Evolutionary conservation across 2,888 invertebrate species (phyloP), one percentile per base, ranked within the genome.

Genomic region (Leucozona laternaria): DNA sequence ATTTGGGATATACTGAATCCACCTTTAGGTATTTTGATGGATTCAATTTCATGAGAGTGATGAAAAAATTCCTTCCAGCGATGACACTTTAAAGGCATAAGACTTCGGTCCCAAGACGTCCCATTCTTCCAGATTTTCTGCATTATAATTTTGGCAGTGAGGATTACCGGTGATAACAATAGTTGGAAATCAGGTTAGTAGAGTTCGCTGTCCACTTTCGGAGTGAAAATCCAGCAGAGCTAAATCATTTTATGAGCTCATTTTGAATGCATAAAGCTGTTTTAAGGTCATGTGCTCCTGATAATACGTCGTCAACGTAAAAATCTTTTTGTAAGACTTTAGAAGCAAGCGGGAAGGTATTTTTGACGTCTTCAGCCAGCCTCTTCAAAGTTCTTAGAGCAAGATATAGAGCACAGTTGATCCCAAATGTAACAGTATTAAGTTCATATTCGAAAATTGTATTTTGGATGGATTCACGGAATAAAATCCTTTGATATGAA

Each of bases 221-320:
- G 7, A 71, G 50, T 7, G 50, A 3, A 22, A 72, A 79, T 8
- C 66, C 57, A 4, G 57, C 55, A n/a, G 64, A 57, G 3, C 20
- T 11, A 11, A 81, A 57, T 0, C 79, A 79, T 8, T n/a, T 11
- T 11, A 58, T 73, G 7, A 88, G 15, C 34, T 80, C 50, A 22
- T 57, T 7, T 31, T 72, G 75, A 11, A 73, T 34, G 53, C 66
- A 7, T 6, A 79, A 37, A 0, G 85, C 75, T 2, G 55, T 71
- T 3, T 40, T n/a, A 20, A 85, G n/a, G 15, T 79, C 71, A 58
- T 88, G 83, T 0, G 76, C 62, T n/a, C 81, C 86, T 0, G 71
- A 72, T 0, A 88, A 40, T 4, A 53, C 68, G 34, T 88, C 83
- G 31, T 88, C 79, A 1, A 85, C 83, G n/a, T 88, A 80, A 25